Evolutionary conservation across 2,797 vertebrate genomes (phyloP).

Genomic region (Hemitrygon akajei): DNA sequence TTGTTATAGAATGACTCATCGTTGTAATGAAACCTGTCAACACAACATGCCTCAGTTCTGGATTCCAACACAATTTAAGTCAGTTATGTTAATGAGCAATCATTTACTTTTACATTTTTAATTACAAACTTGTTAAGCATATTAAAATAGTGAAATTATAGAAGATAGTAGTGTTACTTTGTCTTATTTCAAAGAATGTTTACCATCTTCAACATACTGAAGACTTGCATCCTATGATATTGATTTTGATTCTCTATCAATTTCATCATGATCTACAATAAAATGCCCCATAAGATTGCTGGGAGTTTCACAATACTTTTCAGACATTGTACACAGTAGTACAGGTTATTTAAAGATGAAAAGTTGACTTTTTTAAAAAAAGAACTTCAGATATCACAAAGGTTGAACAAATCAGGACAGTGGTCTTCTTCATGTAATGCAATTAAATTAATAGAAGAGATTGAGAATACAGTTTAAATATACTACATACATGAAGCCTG

Average conservation of each 20-base stretch:
- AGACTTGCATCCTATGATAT: background rate
- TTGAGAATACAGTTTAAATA: background rate
- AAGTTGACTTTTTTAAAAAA: background rate
- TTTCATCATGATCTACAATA: background rate
- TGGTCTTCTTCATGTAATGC: too few relatives aligned
- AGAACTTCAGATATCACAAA: background rate
- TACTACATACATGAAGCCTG: background rate
- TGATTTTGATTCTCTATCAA: conserved; percentile 1
- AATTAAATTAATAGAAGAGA: background rate
- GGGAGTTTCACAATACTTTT: too few relatives aligned
- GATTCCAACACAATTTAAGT: background rate
- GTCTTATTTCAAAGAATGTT: background rate
- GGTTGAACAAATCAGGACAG: background rate
- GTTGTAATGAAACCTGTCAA: background rate
- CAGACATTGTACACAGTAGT: background rate
- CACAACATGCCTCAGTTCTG: background rate
- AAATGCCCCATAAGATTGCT: background rate
- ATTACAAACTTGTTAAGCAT: background rate
- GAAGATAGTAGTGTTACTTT: background rate
- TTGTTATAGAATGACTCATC: background rate
- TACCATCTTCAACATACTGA: background rate
- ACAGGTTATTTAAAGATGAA: background rate
- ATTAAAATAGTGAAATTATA: background rate
- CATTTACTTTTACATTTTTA: background rate
- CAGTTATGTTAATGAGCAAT: background rate